Evolutionary conservation across 2,888 invertebrate species (phyloP).

Genomic region (Caenorhabditis imperialis): DNA sequence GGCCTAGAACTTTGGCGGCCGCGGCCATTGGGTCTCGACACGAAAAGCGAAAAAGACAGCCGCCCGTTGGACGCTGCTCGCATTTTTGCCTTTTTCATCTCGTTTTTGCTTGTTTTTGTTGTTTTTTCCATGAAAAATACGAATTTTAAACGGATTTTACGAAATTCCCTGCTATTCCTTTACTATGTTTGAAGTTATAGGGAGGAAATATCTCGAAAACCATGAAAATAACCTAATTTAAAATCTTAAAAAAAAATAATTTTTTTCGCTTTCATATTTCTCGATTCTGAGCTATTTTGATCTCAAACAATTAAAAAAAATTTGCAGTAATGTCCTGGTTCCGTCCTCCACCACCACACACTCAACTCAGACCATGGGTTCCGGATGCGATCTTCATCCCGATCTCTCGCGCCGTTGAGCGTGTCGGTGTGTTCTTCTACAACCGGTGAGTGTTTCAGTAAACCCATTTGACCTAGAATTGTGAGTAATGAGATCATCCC

Average conservation of each 20-base stretch:
- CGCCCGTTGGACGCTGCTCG: constrained; percentile 42
- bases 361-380: constrained; percentile 75
- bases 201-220: no score
- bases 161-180: no score
- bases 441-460: constrained; percentile 69
- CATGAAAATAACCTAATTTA: no score
- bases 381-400: constrained; percentile 76
- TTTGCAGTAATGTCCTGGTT: constrained; percentile 69
- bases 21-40: constrained; percentile 40
- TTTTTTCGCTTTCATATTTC: not conserved
- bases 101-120: constrained; percentile 17
- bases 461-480: no score
- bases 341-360: constrained; percentile 74
- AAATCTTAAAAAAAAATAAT: no score
- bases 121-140: constrained; percentile 3
- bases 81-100: constrained; percentile 17
- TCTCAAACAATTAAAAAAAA: not conserved
- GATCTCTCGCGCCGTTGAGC: constrained; percentile 75
- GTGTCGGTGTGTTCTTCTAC: constrained; percentile 78
- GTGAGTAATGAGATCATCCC: not conserved
- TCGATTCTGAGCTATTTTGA: not conserved
- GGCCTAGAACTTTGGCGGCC: constrained; percentile 7
- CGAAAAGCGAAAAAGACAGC: constrained; percentile 29
- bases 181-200: no score
- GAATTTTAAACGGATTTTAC: no score